A percentile compares a stretch with the other conserved stretches of the same genome.
Conservation (phyloP, 2,888 invertebrate genomes). For the Pediacus dermestoides region DNA sequence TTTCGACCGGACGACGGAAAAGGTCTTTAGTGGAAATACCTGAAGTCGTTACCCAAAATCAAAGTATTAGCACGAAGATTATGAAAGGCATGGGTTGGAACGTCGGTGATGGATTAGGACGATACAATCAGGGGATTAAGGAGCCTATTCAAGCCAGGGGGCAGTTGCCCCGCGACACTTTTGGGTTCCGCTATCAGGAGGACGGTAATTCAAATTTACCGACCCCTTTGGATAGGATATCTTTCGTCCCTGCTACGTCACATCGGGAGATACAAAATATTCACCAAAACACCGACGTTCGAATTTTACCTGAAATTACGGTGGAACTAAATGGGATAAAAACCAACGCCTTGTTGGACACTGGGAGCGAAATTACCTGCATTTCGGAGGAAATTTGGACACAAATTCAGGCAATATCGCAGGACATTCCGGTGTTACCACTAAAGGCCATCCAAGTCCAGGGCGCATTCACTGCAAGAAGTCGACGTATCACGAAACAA, state of each 20-base stretch:
- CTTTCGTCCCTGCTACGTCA: too few relatives aligned
- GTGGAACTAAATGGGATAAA: not conserved
- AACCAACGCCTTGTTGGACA: not conserved
- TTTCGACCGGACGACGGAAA: too few relatives aligned
- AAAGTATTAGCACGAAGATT: too few relatives aligned
- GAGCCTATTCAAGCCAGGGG: not conserved
- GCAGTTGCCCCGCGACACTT: not conserved
- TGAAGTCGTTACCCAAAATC: too few relatives aligned
- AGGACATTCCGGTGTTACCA: slow-evolving; percentile 3
- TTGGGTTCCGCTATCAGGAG: not conserved
- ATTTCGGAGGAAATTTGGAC: not conserved
- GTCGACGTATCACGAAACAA: slow-evolving; percentile 10
- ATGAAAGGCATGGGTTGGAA: slow-evolving; percentile 5
- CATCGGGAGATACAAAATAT: too few relatives aligned
- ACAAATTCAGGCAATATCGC: not conserved
- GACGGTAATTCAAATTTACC: too few relatives aligned
- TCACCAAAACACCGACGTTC: too few relatives aligned
- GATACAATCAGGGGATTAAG: not conserved
- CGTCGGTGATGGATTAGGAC: not conserved
- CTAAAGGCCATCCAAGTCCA: slow-evolving; percentile 4
- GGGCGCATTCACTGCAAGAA: slow-evolving; percentile 10
- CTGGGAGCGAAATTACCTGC: not conserved
- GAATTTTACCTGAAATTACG: not conserved
- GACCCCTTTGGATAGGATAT: too few relatives aligned
- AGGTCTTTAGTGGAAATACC: too few relatives aligned